Conservation (phyloP, 2,113 vertebrate species). For the Callorhinus ursinus region DNA sequence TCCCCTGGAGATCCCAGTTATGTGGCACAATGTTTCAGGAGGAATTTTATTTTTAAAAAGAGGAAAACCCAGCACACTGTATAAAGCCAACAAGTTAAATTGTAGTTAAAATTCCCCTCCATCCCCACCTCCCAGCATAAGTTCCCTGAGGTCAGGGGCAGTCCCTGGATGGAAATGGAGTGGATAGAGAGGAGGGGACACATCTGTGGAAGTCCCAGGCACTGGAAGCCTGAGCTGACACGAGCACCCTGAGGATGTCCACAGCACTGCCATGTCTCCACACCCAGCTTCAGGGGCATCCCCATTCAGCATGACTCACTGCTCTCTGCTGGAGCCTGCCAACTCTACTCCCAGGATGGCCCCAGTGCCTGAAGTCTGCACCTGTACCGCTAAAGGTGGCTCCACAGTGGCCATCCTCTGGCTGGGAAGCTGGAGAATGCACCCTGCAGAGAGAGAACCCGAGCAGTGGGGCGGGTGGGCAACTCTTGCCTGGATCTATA, state of each 20-base stretch:
- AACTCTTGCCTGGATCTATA: background rate
- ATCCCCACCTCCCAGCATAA: background rate
- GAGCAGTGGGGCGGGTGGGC: background rate
- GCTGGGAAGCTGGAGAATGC: background rate
- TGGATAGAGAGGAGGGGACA: background rate
- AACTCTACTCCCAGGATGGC: too few species aligned
- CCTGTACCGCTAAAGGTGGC: background rate
- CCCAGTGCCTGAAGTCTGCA: background rate
- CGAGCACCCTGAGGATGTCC: background rate
- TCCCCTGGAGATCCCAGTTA: background rate
- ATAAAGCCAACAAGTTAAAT: background rate
- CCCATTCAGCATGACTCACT: background rate
- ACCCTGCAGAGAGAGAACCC: rapidly evolving
- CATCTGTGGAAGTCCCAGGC: background rate
- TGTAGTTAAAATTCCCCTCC: background rate
- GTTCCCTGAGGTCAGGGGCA: background rate
- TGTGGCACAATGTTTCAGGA: background rate
- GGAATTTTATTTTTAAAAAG: conserved; percentile 22
- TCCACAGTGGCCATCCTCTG: background rate
- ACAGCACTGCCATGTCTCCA: background rate
- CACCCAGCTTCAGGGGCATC: background rate
- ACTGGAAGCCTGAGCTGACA: too few species aligned
- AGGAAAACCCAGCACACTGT: background rate
- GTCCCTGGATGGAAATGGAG: background rate
- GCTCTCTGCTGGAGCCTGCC: background rate